Percentiles rank a stretch among this genome's conserved stretches.
Evolutionary conservation across 35 echinoderm and acorn worm species (phyloP).

Genomic region (Heliocidaris tuberculata): DNA sequence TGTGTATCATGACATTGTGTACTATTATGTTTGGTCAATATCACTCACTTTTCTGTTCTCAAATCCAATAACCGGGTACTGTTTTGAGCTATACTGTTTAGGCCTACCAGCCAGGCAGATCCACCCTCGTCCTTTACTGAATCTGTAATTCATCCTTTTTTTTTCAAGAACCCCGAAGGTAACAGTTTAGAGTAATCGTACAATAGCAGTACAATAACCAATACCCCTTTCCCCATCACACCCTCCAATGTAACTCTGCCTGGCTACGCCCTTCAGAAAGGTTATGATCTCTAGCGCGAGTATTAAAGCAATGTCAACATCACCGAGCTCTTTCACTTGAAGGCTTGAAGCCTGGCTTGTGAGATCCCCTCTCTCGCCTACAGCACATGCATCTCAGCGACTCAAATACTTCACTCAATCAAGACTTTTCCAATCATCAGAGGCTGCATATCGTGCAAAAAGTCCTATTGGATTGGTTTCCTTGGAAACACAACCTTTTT

Average conservation of each 20-base stretch:
- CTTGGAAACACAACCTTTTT: neutral
- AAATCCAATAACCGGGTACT: too few species aligned
- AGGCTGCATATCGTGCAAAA: neutral
- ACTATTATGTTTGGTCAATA: too few species aligned
- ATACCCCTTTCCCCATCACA: neutral
- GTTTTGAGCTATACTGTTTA: too few species aligned
- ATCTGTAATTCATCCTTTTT: too few species aligned
- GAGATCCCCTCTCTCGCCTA: neutral
- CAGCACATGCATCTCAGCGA: neutral
- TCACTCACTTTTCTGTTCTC: too few species aligned
- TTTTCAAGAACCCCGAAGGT: too few species aligned
- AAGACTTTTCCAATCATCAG: neutral
- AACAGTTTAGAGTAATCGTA: too few species aligned
- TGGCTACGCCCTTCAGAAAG: neutral
- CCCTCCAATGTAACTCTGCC: neutral
- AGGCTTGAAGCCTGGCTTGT: neutral
- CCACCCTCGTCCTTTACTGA: too few species aligned
- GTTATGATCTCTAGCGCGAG: neutral
- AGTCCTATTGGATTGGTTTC: neutral
- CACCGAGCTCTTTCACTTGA: neutral
- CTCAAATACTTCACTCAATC: neutral
- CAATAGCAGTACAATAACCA: too few species aligned
- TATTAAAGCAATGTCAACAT: neutral
- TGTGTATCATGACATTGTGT: too few species aligned
- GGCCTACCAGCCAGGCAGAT: too few species aligned